These are phyloP conservation scores for Lepus europaeus DNA, from an alignment of 2,113 vertebrate genomes.

Conservation along the genomic window DNA sequence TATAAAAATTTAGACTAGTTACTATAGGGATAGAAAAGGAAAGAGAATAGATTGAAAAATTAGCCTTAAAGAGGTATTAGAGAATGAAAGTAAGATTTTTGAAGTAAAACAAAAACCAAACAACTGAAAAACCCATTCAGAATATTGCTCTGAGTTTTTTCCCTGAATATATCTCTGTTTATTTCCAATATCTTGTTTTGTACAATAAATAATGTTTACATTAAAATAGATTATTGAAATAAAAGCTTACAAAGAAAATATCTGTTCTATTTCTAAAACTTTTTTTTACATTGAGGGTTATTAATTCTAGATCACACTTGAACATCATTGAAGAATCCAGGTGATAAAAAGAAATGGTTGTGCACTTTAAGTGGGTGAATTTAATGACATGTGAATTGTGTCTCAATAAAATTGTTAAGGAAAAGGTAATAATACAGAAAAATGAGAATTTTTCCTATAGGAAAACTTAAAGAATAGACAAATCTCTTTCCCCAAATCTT, in stretches of 20 bases:
- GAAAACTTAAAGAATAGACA: conserved; percentile 16
- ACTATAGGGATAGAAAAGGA: not conserved
- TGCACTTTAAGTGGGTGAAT: no score
- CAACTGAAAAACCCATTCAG: not conserved
- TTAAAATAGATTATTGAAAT: not conserved
- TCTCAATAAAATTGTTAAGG: not conserved
- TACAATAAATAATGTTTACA: not conserved
- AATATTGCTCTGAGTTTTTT: not conserved
- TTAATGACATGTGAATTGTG: not conserved
- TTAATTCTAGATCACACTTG: not conserved
- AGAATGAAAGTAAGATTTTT: not conserved
- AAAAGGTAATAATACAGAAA: not conserved
- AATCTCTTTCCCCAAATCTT: not conserved
- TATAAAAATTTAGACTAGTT: conserved; percentile 3
- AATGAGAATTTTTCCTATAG: not conserved
- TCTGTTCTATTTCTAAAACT: not conserved
- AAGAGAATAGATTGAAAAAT: not conserved
- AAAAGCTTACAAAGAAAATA: conserved; percentile 20
- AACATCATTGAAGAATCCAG: not conserved
- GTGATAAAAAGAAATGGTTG: not conserved
- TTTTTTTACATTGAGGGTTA: not conserved
- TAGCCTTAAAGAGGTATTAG: not conserved
- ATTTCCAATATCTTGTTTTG: not conserved
- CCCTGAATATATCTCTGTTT: not conserved
- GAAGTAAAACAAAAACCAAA: not conserved